Conservation (phyloP, 1,140 invertebrate genomes). For the Aphelinus certus region DNA sequence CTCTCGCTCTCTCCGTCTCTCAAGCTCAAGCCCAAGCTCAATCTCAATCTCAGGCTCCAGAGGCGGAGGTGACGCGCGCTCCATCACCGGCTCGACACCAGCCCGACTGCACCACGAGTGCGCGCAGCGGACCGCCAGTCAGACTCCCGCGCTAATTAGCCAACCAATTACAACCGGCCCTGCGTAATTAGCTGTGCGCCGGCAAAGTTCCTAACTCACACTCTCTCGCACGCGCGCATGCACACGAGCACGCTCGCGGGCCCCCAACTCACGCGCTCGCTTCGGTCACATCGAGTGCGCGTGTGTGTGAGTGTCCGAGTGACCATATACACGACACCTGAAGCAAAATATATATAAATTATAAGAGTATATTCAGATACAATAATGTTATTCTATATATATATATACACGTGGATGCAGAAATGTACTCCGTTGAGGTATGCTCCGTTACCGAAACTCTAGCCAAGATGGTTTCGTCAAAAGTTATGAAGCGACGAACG, state of each 20-base stretch:
- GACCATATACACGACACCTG: neutral
- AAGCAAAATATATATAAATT: slow-evolving; percentile 22
- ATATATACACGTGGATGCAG: neutral
- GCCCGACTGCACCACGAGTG: neutral
- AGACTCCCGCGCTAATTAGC: slow-evolving; percentile 63
- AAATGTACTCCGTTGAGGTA: no score
- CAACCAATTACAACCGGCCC: slow-evolving; percentile 63
- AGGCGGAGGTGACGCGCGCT: neutral
- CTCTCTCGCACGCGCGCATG: neutral
- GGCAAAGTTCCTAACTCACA: slow-evolving; percentile 63
- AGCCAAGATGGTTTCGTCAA: no score
- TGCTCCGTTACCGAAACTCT: no score
- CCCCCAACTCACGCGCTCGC: no score
- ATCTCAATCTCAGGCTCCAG: no score
- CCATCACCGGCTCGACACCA: neutral
- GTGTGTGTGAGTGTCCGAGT: no score
- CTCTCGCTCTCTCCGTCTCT: neutral
- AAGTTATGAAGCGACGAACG: no score
- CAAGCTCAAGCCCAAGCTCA: no score
- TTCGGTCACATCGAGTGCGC: no score
- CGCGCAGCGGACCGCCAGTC: slow-evolving; percentile 25
- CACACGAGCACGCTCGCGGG: no score
- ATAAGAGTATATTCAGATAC: neutral
- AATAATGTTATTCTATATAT: slow-evolving; percentile 5
- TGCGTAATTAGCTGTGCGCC: slow-evolving; percentile 64